Base-by-base conservation (phyloP, 1,140 invertebrate genomes). In the Caenorhabditis briggsae region DNA sequence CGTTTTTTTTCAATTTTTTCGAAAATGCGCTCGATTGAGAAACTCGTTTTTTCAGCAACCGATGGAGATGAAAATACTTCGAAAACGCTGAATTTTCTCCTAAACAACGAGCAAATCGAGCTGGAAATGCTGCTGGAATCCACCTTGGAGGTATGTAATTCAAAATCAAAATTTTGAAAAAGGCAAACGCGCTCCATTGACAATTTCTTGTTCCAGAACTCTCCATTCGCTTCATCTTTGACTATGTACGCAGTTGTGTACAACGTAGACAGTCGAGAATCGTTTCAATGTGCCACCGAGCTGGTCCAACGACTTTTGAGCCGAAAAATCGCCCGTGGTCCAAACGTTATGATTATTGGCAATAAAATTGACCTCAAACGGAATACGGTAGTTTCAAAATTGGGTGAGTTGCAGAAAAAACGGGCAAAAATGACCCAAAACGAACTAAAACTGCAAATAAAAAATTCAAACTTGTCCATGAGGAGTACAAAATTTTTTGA, bases 51-150 rank as follows among this genome's bases (percentile, higher is more conserved):
- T 53, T 5, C 50, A 53, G 50, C 70, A 5, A 78, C 25, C 11
- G 70, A 78, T 6, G 70, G 20, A 50, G 70, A 78, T 20, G 70
- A 78, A 0, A 53, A 6, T 23, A 25, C 46, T 0, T 78, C 70
- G 46, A 78, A 78, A 50, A 78, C 70, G 2, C 11, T 78, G 9
- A 78, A 78, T 23, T 78, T 78, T 14, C n/a, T 78, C 6, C 12
- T 78, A 18, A 78, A 78, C 11, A 78, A 78, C n/a, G 70, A 78
- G n/a, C 70, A 78, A 50, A 23, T 78, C 20, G 70, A 78, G 33
- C 12, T 78, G 70, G 70, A 78, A 50, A 78, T 78, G 70, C 41
- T 78, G 46, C 12, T 78, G 11, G 70, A 78, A 23, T 41, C 70
- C 0, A 78, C 43, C 3, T 53, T 78, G 46, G 70, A 78, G 46